Conservation (phyloP, 2,888 invertebrate species). For the Gymnoscelis rufifasciata region DNA sequence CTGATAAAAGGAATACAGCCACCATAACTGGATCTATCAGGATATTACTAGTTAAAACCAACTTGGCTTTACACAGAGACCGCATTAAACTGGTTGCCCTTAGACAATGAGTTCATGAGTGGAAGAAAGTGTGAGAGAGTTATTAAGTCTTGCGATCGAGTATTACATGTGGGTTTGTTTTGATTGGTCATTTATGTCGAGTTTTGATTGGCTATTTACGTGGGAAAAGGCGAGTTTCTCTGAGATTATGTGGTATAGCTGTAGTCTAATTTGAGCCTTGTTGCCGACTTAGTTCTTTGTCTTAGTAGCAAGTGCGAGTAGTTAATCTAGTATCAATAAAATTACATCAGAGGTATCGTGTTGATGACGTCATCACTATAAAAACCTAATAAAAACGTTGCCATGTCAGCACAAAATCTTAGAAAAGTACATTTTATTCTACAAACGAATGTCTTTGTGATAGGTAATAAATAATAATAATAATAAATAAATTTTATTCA, state of each 20-base stretch:
- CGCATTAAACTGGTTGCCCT: conserved; percentile 20
- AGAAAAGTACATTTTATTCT: no score
- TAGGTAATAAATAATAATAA: no score
- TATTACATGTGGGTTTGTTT: conserved; percentile 25
- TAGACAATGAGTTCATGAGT: conserved; percentile 33
- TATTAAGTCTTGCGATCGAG: conserved; percentile 31
- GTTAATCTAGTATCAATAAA: no score
- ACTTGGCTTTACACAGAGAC: conserved; percentile 18
- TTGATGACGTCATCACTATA: no score
- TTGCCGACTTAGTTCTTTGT: no score
- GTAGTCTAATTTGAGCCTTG: not conserved
- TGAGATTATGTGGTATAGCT: conserved; percentile 3
- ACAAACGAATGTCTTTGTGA: no score
- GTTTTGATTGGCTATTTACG: conserved; percentile 16
- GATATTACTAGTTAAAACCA: conserved; percentile 17
- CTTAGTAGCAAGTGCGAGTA: no score
- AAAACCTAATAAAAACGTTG: no score
- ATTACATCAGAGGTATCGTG: no score
- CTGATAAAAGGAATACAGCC: conserved; percentile 32
- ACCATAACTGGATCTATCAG: conserved; percentile 28
- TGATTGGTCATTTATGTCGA: no score
- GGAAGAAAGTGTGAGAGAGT: conserved; percentile 35
- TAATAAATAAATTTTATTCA: no score
- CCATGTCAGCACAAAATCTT: no score
- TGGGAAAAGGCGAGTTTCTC: conserved; percentile 11